Evolutionary conservation across 35 echinoderm and acorn worm genomes (phyloP).

Genomic region (Ophiothrix spiculata): DNA sequence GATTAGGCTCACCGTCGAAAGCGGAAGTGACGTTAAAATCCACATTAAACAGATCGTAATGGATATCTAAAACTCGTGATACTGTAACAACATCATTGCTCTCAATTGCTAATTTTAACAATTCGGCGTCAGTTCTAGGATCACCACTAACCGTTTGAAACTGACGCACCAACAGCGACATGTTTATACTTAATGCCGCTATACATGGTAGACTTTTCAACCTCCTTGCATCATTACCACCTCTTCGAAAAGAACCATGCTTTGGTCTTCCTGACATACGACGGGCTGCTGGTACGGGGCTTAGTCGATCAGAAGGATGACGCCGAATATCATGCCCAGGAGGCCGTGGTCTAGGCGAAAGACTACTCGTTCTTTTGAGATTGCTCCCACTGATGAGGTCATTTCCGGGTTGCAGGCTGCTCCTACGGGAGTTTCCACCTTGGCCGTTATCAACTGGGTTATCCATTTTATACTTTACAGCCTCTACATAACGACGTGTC

Average conservation of each 20-base stretch:
- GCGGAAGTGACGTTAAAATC: constrained; percentile 8
- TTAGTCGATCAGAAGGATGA: neutral
- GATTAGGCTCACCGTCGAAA: constrained; percentile 9
- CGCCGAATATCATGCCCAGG: neutral
- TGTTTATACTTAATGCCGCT: constrained; percentile 50
- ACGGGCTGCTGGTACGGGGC: neutral
- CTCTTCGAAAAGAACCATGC: neutral
- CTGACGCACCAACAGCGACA: constrained; percentile 53
- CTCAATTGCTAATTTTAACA: constrained; percentile 43
- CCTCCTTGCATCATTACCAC: neutral
- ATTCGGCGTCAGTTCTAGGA: constrained; percentile 27
- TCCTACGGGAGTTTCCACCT: neutral
- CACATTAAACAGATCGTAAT: constrained; percentile 59
- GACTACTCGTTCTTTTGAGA: constrained; percentile 5
- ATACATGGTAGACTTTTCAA: constrained; percentile 58
- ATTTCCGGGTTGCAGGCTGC: neutral
- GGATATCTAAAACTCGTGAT: constrained; percentile 32
- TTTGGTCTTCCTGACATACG: neutral
- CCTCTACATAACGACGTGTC: neutral
- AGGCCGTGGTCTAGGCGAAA: neutral
- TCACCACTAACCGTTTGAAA: constrained; percentile 37
- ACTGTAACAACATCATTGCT: constrained; percentile 52
- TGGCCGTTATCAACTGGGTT: neutral
- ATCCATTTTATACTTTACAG: neutral
- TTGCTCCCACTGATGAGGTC: neutral